Evolutionary conservation across 2,888 invertebrate species (phyloP).

Genomic region (Alentia gelatinosa): DNA sequence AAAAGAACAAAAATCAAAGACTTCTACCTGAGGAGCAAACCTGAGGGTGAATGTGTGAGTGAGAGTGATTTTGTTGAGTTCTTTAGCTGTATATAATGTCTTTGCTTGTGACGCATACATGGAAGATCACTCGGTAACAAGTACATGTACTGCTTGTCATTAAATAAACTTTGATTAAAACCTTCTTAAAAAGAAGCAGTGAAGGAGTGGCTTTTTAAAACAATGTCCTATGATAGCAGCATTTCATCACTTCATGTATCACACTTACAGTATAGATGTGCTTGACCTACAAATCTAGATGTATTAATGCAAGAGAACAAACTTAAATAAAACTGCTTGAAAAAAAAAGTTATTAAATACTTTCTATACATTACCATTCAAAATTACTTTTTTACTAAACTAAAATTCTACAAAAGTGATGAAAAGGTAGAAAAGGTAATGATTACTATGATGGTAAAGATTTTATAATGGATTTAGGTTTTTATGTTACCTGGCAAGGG

Average conservation of each 20-base stretch:
- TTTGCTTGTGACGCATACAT: not conserved
- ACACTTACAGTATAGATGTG: too few relatives aligned
- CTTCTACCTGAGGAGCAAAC: not conserved
- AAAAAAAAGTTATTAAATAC: not conserved
- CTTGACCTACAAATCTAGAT: too few relatives aligned
- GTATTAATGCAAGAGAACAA: too few relatives aligned
- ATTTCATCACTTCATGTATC: too few relatives aligned
- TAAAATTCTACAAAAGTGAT: not conserved
- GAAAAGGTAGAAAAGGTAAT: not conserved
- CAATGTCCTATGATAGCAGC: too few relatives aligned
- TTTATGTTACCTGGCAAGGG: slow-evolving; percentile 81
- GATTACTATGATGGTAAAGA: not conserved
- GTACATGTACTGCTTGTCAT: too few relatives aligned
- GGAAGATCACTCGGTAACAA: too few relatives aligned
- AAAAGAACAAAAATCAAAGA: not conserved
- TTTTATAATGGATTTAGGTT: not conserved
- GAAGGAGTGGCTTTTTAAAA: too few relatives aligned
- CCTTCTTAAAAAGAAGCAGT: too few relatives aligned
- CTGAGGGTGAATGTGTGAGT: not conserved
- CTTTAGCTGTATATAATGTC: not conserved
- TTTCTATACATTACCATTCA: not conserved
- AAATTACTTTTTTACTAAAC: not conserved
- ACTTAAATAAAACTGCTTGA: not conserved
- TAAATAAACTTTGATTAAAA: too few relatives aligned
- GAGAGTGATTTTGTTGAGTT: not conserved